Percentiles rank a stretch among this genome's conserved stretches.
Evolutionary conservation across 2,113 vertebrate species (phyloP).

Genomic region (Nothoprocta pentlandii): DNA sequence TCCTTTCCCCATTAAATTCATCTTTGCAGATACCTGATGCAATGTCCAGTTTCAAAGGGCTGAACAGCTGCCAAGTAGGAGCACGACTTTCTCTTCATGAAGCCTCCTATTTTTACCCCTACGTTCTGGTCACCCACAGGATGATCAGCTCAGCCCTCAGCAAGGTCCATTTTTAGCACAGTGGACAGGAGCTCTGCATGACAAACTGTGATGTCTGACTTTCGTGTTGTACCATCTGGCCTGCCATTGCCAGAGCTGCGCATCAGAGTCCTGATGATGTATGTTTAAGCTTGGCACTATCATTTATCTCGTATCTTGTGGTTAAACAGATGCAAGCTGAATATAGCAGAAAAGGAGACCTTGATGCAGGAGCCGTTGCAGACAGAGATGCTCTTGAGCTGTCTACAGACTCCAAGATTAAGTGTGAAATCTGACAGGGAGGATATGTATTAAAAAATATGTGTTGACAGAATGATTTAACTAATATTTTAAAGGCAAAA

Average conservation of each 20-base stretch:
- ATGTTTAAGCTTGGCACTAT: slow-evolving; percentile 68
- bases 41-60: slow-evolving; percentile 38
- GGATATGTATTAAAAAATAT: slow-evolving; percentile 72
- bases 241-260: slow-evolving; percentile 65
- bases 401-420: slow-evolving; percentile 67
- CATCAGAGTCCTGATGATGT: slow-evolving; percentile 71
- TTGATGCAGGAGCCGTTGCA: slow-evolving; percentile 52
- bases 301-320: slow-evolving; percentile 68
- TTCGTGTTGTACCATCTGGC: slow-evolving; percentile 66
- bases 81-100: slow-evolving; percentile 45
- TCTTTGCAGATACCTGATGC: slow-evolving; percentile 20
- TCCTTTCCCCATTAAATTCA: background rate
- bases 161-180: slow-evolving; percentile 56
- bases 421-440: slow-evolving; percentile 71
- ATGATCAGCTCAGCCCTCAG: slow-evolving; percentile 44
- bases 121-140: slow-evolving; percentile 59
- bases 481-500: slow-evolving; percentile 75
- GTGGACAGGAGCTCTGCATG: slow-evolving; percentile 56
- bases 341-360: slow-evolving; percentile 70
- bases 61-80: slow-evolving; percentile 57
- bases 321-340: slow-evolving; percentile 73
- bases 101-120: slow-evolving; percentile 51
- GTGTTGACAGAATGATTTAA: slow-evolving; percentile 74
- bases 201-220: slow-evolving; percentile 63
- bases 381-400: slow-evolving; percentile 64